phyloP scores from a whole-genome alignment of 2,797 vertebrate genomes.

The Pseudocheirus occidentalis region DNA sequence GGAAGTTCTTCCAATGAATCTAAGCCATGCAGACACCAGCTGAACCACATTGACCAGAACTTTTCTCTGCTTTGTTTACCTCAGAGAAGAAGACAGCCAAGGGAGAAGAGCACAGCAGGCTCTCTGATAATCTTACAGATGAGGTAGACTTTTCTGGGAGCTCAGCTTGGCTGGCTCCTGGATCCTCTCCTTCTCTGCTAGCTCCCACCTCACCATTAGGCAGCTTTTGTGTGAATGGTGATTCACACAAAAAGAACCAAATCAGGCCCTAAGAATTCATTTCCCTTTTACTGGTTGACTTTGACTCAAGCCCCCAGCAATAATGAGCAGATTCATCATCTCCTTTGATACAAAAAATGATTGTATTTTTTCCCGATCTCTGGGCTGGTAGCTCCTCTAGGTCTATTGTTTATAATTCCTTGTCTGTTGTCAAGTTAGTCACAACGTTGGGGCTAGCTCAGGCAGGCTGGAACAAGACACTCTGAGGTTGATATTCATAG shows the following conservation, averaged over 20 bases:
- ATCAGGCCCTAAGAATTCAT: slow-evolving; percentile 65
- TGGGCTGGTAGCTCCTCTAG: not conserved
- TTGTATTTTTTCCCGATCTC: slow-evolving; percentile 47
- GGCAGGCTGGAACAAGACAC: not conserved
- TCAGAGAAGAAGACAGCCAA: not conserved
- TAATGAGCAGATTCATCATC: slow-evolving; percentile 36
- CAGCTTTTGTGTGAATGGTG: slow-evolving; percentile 61
- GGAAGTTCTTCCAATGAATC: not conserved
- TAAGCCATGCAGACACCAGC: not conserved
- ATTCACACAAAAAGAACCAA: slow-evolving; percentile 70
- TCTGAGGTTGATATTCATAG: not conserved
- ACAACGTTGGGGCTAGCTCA: not conserved
- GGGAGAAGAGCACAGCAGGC: not conserved
- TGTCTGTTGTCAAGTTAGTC: not conserved
- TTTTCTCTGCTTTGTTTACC: not conserved
- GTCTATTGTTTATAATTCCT: not conserved
- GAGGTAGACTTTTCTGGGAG: not conserved
- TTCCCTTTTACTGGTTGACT: slow-evolving; percentile 61
- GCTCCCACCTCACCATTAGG: slow-evolving; percentile 69
- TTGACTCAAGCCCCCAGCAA: slow-evolving; percentile 30
- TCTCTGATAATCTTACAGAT: not conserved
- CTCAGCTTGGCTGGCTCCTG: not conserved
- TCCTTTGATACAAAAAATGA: slow-evolving; percentile 59
- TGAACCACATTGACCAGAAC: not conserved
- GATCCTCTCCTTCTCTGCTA: too few relatives aligned